Evolutionary conservation across 1,140 invertebrate genomes (phyloP).

Genomic region (Calephelis nemesis): DNA sequence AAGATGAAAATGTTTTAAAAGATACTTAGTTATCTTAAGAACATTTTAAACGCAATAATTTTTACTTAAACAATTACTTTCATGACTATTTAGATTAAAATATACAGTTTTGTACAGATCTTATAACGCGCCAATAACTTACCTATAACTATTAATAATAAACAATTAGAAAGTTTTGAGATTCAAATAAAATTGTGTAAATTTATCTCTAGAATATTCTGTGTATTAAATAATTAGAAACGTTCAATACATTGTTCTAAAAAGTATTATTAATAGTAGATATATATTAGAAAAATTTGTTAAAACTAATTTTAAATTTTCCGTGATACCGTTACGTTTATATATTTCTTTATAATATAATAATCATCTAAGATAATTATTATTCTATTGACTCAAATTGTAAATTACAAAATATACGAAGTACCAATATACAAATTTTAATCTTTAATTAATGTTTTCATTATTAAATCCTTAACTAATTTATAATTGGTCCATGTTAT

Average conservation of each 20-base stretch:
- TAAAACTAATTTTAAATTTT: conserved; percentile 38
- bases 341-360: conserved; percentile 55
- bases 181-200: conserved; percentile 48
- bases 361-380: conserved; percentile 65
- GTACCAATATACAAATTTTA: conserved; percentile 79
- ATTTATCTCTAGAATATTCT: conserved; percentile 56
- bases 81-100: conserved; percentile 16
- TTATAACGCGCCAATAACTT: conserved; percentile 35
- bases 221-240: conserved; percentile 56
- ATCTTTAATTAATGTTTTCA: conserved; percentile 56
- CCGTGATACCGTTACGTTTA: conserved; percentile 53
- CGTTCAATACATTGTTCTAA: conserved; percentile 75
- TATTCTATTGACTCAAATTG: conserved; percentile 71
- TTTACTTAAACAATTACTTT: conserved; percentile 34
- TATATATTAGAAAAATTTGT: conserved; percentile 35
- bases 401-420: conserved; percentile 77
- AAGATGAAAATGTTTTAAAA: conserved; percentile 22
- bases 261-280: conserved; percentile 65
- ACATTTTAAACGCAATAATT: conserved; percentile 51
- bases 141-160: conserved; percentile 36
- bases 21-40: conserved; percentile 29
- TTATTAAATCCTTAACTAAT: conserved; percentile 1
- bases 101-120: conserved; percentile 44
- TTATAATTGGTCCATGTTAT: no score
- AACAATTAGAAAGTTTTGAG: conserved; percentile 46